These are phyloP conservation scores for Crocidura indochinensis DNA, from an alignment of 2,797 vertebrate genomes.

Conservation along the genomic window DNA sequence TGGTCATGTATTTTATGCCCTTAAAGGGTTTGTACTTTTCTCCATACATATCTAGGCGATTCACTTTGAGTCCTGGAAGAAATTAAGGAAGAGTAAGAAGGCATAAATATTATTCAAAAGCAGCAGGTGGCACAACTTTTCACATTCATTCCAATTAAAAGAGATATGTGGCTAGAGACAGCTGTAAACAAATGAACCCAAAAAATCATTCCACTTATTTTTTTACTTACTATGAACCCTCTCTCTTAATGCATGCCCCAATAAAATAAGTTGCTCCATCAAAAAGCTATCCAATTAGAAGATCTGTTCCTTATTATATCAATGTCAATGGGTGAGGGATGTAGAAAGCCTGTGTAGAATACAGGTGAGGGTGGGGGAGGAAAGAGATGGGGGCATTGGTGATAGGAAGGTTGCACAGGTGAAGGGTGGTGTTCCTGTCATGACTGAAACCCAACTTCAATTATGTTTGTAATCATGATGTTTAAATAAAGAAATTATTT, in stretches of 20 bases:
- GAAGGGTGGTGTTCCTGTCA: too few species aligned
- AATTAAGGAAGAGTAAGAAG: constrained; percentile 56
- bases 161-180: not conserved
- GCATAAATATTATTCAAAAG: not conserved
- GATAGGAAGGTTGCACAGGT: too few species aligned
- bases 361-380: too few species aligned
- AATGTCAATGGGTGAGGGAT: too few species aligned
- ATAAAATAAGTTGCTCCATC: not conserved
- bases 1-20: constrained; percentile 99
- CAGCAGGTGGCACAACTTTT: not conserved
- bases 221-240: not conserved
- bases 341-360: too few species aligned
- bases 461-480: too few species aligned
- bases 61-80: constrained; percentile 96
- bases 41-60: constrained; percentile 99
- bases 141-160: not conserved
- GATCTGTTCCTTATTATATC: too few species aligned
- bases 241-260: not conserved
- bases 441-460: too few species aligned
- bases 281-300: too few species aligned
- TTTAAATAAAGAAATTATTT: too few species aligned
- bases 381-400: too few species aligned
- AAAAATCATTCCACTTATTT: constrained; percentile 9
- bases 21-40: constrained; percentile 99
- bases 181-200: not conserved